Evolutionary conservation across 2,888 invertebrate genomes (phyloP).

Genomic region (Syrista parreyssii): DNA sequence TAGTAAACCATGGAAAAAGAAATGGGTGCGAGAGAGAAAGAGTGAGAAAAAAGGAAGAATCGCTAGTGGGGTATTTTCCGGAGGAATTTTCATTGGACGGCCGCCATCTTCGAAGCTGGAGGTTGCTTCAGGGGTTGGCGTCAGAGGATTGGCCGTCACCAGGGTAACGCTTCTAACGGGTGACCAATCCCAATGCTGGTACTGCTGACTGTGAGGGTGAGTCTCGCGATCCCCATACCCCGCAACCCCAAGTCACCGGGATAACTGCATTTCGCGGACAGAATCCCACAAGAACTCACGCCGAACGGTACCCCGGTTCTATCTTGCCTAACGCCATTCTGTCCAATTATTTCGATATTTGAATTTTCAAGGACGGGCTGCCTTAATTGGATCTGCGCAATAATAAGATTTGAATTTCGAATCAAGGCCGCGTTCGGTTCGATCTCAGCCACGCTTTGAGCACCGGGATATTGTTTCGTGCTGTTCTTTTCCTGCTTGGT

Average conservation of each 20-base stretch:
- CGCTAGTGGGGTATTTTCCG: conserved; percentile 62
- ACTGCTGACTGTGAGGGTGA: conserved; percentile 20
- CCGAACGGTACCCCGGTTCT: conserved; percentile 48
- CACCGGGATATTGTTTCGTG: conserved; percentile 2
- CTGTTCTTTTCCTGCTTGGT: not conserved
- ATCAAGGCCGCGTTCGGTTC: conserved; percentile 36
- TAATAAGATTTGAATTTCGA: conserved; percentile 61
- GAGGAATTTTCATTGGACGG: conserved; percentile 63
- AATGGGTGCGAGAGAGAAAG: conserved; percentile 16
- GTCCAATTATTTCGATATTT: conserved; percentile 54
- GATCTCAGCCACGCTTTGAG: conserved; percentile 10
- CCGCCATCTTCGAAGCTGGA: conserved; percentile 57
- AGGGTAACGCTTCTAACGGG: conserved; percentile 59
- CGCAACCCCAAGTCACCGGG: conserved; percentile 52
- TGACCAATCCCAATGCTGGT: conserved; percentile 57
- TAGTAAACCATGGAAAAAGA: conserved; percentile 14
- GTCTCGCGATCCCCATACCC: conserved; percentile 31
- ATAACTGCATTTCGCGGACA: conserved; percentile 65
- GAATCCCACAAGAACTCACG: conserved; percentile 65
- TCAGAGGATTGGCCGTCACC: conserved; percentile 39
- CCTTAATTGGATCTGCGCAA: conserved; percentile 55
- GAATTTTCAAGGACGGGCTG: conserved; percentile 50
- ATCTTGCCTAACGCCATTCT: conserved; percentile 38
- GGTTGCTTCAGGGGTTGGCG: conserved; percentile 23
- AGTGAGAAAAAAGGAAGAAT: conserved; percentile 46